These are phyloP conservation scores for Euplagia quadripunctaria DNA, from an alignment of 2,888 invertebrate species.

Conservation along the genomic window DNA sequence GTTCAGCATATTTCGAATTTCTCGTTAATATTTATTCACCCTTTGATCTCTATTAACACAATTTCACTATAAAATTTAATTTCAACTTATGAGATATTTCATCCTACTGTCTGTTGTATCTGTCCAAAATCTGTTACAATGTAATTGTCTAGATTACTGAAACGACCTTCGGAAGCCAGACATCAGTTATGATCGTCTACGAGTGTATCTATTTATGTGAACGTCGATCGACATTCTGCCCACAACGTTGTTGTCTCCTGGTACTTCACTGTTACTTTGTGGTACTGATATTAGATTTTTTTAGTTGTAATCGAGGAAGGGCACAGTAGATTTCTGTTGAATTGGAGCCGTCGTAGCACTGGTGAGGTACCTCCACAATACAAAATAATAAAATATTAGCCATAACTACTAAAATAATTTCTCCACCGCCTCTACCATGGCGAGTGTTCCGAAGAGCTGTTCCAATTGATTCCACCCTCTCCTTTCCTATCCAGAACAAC, in stretches of 20 bases:
- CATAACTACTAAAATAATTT: too few species aligned
- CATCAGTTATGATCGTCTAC: slow-evolving; percentile 10
- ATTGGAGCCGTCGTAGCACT: neutral
- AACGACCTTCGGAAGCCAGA: slow-evolving; percentile 1
- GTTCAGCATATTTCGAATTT: neutral
- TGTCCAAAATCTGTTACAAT: neutral
- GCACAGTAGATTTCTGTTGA: neutral
- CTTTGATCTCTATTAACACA: neutral
- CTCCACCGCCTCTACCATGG: too few species aligned
- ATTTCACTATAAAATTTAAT: neutral
- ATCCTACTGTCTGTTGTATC: neutral
- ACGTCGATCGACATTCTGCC: slow-evolving; percentile 6
- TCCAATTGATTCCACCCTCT: too few species aligned
- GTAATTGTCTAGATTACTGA: neutral
- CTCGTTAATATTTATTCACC: neutral
- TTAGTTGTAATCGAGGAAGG: neutral
- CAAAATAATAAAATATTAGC: too few species aligned
- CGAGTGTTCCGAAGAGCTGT: too few species aligned
- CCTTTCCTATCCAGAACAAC: too few species aligned
- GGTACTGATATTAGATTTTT: neutral
- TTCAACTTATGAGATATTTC: neutral
- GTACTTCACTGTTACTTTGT: neutral
- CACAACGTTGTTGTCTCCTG: slow-evolving; percentile 2
- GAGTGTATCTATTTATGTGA: neutral
- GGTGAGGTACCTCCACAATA: too few species aligned